Evolutionary conservation across 37 sponge, comb jelly and placozoan species (phyloP).

Genomic region (Theonella swinhoei): DNA sequence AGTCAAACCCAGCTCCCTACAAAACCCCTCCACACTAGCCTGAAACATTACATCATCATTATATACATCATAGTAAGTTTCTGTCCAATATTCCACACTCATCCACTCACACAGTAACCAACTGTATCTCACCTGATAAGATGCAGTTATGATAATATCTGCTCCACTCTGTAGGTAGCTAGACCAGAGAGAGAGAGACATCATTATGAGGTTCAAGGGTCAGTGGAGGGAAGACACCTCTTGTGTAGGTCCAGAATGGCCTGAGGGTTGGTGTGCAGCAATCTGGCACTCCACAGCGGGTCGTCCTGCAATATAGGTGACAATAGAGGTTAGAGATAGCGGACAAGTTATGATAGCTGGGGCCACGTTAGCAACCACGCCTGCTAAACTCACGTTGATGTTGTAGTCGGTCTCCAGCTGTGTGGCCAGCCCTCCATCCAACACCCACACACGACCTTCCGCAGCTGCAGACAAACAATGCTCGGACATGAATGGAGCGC

Average conservation of each 20-base stretch:
- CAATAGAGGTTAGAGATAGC: too few relatives aligned
- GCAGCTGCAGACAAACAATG: too few relatives aligned
- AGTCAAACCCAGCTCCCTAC: constrained; percentile 36
- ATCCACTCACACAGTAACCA: not conserved
- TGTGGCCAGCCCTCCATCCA: constrained; percentile 88
- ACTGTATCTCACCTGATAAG: constrained; percentile 67
- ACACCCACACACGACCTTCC: constrained; percentile 8
- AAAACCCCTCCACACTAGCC: constrained; percentile 76
- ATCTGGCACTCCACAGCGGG: constrained; percentile 87
- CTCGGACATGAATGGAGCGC: too few relatives aligned
- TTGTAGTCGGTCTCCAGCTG: constrained; percentile 82
- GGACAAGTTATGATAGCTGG: too few relatives aligned
- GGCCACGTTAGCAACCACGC: too few relatives aligned
- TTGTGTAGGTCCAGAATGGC: constrained; percentile 53
- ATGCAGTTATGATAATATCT: constrained; percentile 74
- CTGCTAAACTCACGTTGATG: too few relatives aligned
- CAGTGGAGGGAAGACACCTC: not conserved
- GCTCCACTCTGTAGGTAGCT: constrained; percentile 67
- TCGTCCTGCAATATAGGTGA: constrained; percentile 47
- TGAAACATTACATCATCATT: constrained; percentile 3
- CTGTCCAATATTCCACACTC: too few relatives aligned
- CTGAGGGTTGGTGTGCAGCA: constrained; percentile 64
- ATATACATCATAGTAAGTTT: not conserved
- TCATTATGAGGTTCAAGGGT: not conserved
- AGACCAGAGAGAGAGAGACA: too few relatives aligned